Evolutionary conservation across 2,797 vertebrate species (phyloP).

Genomic region (Lemur catta): DNA sequence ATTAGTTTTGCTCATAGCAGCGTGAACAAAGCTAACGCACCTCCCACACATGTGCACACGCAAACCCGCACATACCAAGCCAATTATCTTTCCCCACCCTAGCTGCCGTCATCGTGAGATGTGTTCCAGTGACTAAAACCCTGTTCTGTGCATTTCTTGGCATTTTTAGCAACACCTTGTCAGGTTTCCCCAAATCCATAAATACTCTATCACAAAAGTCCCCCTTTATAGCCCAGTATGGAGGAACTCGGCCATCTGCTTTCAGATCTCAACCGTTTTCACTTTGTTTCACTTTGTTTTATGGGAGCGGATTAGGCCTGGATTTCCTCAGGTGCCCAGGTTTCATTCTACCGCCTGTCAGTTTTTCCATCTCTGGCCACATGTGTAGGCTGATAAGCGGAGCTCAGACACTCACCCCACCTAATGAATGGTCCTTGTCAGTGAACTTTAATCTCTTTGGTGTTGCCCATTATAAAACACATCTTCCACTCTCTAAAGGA

Average conservation of each 20-base stretch:
- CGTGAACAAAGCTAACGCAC: accelerated
- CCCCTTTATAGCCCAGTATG: neutral
- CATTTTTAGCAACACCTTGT: conserved; percentile 62
- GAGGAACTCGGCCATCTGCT: conserved; percentile 65
- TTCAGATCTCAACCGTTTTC: conserved; percentile 50
- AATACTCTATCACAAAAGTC: conserved; percentile 38
- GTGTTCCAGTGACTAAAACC: conserved; percentile 38
- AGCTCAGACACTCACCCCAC: conserved; percentile 22
- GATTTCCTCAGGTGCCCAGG: conserved; percentile 32
- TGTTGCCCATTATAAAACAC: conserved; percentile 49
- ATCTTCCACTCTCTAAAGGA: conserved; percentile 34
- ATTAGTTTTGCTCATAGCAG: neutral
- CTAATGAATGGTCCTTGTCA: conserved; percentile 50
- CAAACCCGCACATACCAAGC: neutral
- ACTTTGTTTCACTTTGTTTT: conserved; percentile 72
- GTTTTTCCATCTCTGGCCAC: conserved; percentile 29
- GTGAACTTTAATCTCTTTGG: conserved; percentile 59
- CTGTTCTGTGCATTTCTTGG: conserved; percentile 34
- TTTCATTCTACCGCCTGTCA: neutral
- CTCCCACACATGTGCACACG: neutral
- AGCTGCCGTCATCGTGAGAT: neutral
- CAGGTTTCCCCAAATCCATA: conserved; percentile 52
- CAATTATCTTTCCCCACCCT: neutral
- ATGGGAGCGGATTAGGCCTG: conserved; percentile 54
- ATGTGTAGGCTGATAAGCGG: neutral